These are phyloP conservation scores for Glandiceps talaboti DNA, from an alignment of 53 echinoderm and acorn worm species.

Conservation along the genomic window DNA sequence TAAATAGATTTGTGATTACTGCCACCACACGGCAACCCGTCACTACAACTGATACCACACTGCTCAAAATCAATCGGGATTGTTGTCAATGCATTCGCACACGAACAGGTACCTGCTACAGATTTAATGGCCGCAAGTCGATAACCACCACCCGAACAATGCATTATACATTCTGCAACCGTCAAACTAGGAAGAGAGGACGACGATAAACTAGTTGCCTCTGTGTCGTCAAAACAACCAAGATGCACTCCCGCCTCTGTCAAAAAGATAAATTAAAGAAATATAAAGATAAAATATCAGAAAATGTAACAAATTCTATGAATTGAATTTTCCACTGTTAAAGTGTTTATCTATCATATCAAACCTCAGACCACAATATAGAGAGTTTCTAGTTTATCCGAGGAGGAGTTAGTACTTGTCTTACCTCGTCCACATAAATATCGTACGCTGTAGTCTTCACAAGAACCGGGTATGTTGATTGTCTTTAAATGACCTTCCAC, in stretches of 20 bases:
- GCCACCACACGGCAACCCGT: slow-evolving; percentile 59
- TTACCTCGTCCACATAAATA: not conserved
- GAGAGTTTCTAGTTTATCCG: too few relatives aligned
- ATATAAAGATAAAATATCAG: too few relatives aligned
- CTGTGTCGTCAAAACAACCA: slow-evolving; percentile 37
- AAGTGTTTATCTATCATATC: too few relatives aligned
- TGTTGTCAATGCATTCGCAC: slow-evolving; percentile 36
- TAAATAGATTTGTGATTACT: slow-evolving; percentile 37
- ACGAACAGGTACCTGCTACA: slow-evolving; percentile 30
- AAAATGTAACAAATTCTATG: too few relatives aligned
- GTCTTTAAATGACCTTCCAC: not conserved
- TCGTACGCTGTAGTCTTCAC: not conserved
- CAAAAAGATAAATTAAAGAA: not conserved
- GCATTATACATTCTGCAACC: slow-evolving; percentile 18
- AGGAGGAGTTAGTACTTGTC: too few relatives aligned
- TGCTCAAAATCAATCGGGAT: not conserved
- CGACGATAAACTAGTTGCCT: slow-evolving; percentile 26
- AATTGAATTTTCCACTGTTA: too few relatives aligned
- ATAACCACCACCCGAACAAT: slow-evolving; percentile 40
- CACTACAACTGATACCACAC: slow-evolving; percentile 37
- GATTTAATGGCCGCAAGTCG: slow-evolving; percentile 33
- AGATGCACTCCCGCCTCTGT: slow-evolving; percentile 45
- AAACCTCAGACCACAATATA: too few relatives aligned
- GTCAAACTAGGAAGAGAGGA: slow-evolving; percentile 19
- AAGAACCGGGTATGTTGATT: not conserved